These are phyloP conservation scores for Anolis apletophallus DNA, from an alignment of 2,797 vertebrate genomes.

Conservation along the genomic window DNA sequence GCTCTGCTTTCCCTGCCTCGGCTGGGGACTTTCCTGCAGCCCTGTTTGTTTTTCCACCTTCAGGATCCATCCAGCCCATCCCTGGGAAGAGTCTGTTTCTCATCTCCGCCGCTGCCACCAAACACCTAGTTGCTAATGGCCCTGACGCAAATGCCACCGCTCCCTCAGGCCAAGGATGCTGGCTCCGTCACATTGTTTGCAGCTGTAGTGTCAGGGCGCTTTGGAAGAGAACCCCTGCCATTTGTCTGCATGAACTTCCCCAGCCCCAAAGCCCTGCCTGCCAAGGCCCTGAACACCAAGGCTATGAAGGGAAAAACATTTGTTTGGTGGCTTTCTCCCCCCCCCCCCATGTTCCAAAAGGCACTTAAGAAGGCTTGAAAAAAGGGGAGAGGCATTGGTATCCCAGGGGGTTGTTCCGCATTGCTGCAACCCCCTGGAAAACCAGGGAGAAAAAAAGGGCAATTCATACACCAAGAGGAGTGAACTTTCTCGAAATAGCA, in stretches of 20 bases:
- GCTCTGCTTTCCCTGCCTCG: slow-evolving; percentile 29
- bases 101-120: not conserved
- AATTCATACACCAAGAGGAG: not conserved
- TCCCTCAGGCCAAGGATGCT: slow-evolving; percentile 25
- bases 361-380: not conserved
- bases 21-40: not conserved
- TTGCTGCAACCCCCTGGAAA: not conserved
- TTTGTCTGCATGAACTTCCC: not conserved
- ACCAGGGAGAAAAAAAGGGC: not conserved
- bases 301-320: not conserved
- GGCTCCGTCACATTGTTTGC: slow-evolving; percentile 29
- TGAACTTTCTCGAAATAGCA: not conserved
- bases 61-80: not conserved
- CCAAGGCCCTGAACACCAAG: not conserved
- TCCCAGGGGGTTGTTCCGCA: not conserved
- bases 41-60: not conserved
- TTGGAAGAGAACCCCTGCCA: not conserved
- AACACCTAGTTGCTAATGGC: not conserved
- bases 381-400: no score
- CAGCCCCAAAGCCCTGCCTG: not conserved
- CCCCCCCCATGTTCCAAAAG: slow-evolving; percentile 10
- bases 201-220: not conserved
- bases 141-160: slow-evolving; percentile 44
- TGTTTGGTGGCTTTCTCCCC: not conserved
- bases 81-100: not conserved